Conservation (phyloP, 2,113 vertebrate species). For the Cryptomyrus ogoouensis region DNA sequence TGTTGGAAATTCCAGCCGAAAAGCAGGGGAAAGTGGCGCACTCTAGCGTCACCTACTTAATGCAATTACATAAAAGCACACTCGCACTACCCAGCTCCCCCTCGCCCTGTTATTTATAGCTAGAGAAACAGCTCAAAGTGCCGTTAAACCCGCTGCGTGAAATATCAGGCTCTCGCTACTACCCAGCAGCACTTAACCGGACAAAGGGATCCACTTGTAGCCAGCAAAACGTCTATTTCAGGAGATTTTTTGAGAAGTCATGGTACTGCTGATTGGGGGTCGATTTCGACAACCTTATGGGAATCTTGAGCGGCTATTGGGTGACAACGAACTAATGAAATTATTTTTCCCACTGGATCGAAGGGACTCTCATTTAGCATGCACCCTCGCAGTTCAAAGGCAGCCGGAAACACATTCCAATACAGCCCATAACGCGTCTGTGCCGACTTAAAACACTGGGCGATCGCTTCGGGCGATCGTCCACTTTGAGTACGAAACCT, state of each 20-base stretch:
- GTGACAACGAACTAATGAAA: background rate
- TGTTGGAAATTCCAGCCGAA: background rate
- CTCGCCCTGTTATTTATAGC: conserved; percentile 22
- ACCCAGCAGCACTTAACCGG: background rate
- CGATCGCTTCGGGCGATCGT: background rate
- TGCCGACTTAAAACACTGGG: background rate
- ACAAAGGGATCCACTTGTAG: background rate
- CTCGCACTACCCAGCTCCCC: conserved; percentile 35
- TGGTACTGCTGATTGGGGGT: background rate
- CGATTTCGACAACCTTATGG: background rate
- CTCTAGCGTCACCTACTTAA: conserved; percentile 56
- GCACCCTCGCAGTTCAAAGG: background rate
- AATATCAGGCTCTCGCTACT: background rate
- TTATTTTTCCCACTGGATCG: background rate
- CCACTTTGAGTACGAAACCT: background rate
- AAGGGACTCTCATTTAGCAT: background rate
- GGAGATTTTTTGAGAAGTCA: background rate
- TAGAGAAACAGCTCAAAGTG: background rate
- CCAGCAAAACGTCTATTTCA: background rate
- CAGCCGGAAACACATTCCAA: conserved; percentile 4
- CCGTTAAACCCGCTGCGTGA: background rate
- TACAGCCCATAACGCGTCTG: background rate
- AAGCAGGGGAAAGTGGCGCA: conserved; percentile 53
- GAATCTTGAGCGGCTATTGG: background rate
- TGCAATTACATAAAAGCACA: conserved; percentile 45